phyloP scores from a whole-genome alignment of 2,113 vertebrate species.

The Pelecanoides urinatrix region DNA sequence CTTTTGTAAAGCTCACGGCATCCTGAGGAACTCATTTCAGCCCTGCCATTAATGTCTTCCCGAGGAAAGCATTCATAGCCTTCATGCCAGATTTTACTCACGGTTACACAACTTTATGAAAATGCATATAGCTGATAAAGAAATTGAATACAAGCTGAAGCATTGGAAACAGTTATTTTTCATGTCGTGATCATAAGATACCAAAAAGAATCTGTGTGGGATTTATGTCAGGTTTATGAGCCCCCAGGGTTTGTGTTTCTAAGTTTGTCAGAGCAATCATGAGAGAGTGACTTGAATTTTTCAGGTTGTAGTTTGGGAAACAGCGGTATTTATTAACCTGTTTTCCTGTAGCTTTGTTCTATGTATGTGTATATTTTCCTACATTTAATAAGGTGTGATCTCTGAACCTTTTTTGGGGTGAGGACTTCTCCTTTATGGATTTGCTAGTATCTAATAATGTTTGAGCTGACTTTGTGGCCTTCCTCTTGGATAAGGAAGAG shows the following conservation, averaged over 20 bases:
- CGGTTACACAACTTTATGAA: background rate
- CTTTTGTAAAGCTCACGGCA: background rate
- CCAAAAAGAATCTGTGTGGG: background rate
- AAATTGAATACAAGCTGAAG: background rate
- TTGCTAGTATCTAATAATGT: background rate
- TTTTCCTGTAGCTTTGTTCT: background rate
- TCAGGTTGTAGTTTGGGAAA: background rate
- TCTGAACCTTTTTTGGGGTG: background rate
- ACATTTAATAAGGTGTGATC: background rate
- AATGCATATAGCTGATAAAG: background rate
- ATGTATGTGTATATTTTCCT: background rate
- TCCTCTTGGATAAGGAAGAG: background rate
- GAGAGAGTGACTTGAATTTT: background rate
- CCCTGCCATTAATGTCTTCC: background rate
- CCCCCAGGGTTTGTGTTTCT: background rate
- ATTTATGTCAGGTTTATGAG: background rate
- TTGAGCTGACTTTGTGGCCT: background rate
- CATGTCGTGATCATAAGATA: background rate
- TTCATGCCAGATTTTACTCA: background rate
- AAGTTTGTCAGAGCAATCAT: background rate
- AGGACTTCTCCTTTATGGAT: background rate
- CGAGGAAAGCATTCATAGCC: background rate
- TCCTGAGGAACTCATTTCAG: background rate
- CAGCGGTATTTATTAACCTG: background rate
- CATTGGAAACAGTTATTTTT: background rate